Conservation (phyloP, 2,113 vertebrate species). For the Leuciscus idus region DNA sequence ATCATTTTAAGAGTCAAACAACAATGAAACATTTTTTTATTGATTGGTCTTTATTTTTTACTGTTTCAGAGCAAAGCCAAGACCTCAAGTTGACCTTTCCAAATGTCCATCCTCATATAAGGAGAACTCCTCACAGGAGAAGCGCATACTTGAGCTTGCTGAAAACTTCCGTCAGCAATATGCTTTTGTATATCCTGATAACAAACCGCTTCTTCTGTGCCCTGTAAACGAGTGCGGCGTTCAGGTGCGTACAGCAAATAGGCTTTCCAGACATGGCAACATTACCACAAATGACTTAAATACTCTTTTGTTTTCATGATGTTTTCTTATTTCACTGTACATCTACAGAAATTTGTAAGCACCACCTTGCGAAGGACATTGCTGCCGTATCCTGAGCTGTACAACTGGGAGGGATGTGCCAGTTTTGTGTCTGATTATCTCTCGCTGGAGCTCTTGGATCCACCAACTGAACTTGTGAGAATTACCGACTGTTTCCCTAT, state of each 20-base stretch:
- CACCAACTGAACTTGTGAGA: conserved; percentile 77
- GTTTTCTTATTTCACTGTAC: background rate
- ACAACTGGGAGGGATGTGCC: conserved; percentile 84
- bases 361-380: conserved; percentile 82
- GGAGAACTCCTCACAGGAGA: conserved; percentile 77
- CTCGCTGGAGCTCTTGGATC: conserved; percentile 78
- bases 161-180: conserved; percentile 84
- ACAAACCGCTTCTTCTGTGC: conserved; percentile 81
- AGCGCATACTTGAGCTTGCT: conserved; percentile 73
- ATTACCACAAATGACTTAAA: background rate
- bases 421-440: conserved; percentile 85
- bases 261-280: background rate
- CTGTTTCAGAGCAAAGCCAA: conserved; percentile 1
- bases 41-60: too few species aligned
- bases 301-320: background rate
- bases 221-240: conserved; percentile 85
- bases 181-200: conserved; percentile 80
- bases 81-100: conserved; percentile 59
- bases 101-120: conserved; percentile 78
- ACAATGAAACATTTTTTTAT: too few species aligned
- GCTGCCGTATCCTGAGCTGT: conserved; percentile 75
- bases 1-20: too few species aligned
- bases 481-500: background rate
- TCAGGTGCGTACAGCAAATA: conserved; percentile 70
- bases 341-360: conserved; percentile 90